Base-by-base conservation (phyloP, 2,888 invertebrate species). In the Cataglyphis cursor region DNA sequence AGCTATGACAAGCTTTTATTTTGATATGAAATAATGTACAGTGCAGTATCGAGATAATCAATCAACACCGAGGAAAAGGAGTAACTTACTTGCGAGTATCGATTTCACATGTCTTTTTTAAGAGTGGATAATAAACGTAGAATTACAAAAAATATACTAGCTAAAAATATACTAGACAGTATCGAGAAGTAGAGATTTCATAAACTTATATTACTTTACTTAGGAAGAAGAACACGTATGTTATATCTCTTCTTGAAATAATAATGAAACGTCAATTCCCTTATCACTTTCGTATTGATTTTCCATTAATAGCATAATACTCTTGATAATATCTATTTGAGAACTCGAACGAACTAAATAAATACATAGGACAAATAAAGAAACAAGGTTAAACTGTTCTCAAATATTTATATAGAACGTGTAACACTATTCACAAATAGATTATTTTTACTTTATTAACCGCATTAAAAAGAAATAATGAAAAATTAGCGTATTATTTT, bases 201-300 rank as follows among this genome's bases (percentile, higher is more conserved):
- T 15, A 68, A 54, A 35, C n/a, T 18, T 8, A 18, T 8, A 35
- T 76, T 24, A 57, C 15, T 65, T 44, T 15, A 10, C 6, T 66
- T 44, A 31, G 31, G 10, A 12, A 8, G 31, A 41, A 12, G n/a
- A 8, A 35, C n/a, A 0, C 0, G 9, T 59, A 18, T 35, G n/a
- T 28, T 5, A 44, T 31, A 57, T 70, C 24, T 44, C 18, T 24
- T 12, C 1, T n/a, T 21, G 18, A 72, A 59, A 44, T 72, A 31
- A 57, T 24, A 68, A 38, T 54, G 18, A 54, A 64, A 38, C 10
- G 12, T 57, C 57, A 57, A 38, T 21, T 76, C 38, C 41, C 54
- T 68, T 28, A 21, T 15, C 41, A 21, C 9, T 21, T 54, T n/a
- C 9, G 5, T 76, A 76, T 76, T 68, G 41, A 76, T 54, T 68